phyloP scores from a whole-genome alignment of 2,888 invertebrate species.

The Crioceris asparagi region DNA sequence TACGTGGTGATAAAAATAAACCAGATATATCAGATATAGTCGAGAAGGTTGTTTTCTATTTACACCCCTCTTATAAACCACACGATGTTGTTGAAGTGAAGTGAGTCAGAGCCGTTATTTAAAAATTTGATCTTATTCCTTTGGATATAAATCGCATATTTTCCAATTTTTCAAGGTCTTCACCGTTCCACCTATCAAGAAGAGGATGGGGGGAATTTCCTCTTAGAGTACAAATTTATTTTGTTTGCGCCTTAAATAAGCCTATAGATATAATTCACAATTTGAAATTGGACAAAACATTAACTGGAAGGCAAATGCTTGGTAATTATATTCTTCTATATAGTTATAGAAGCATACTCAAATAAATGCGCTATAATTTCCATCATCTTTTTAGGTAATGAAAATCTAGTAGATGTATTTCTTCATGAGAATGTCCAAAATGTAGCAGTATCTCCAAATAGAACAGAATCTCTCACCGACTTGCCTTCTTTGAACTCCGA shows the following conservation, averaged over 20 bases:
- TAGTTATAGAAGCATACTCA: neutral
- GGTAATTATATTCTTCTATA: no score
- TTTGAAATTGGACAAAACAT: conserved; percentile 68
- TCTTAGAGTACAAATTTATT: conserved; percentile 68
- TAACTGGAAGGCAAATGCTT: conserved; percentile 73
- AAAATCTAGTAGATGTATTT: conserved; percentile 69
- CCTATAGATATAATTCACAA: conserved; percentile 71
- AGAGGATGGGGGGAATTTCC: conserved; percentile 93
- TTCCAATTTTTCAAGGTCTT: conserved; percentile 46
- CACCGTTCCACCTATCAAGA: conserved; percentile 74
- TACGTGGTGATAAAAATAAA: conserved; percentile 55
- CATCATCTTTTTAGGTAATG: conserved; percentile 50
- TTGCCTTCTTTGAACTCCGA: conserved; percentile 12
- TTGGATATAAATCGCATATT: conserved; percentile 1
- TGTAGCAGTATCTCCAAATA: no score
- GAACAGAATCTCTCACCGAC: neutral
- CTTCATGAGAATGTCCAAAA: conserved; percentile 35
- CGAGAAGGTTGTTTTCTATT: conserved; percentile 62
- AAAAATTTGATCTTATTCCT: neutral
- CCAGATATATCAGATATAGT: conserved; percentile 53
- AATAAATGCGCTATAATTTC: neutral
- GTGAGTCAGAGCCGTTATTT: conserved; percentile 37
- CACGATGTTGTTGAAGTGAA: conserved; percentile 72
- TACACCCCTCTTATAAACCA: conserved; percentile 81
- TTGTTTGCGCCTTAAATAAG: conserved; percentile 60